A percentile compares a stretch with the other conserved stretches of the same genome.
phyloP scores from a whole-genome alignment of 35 echinoderm and acorn worm species.

The Apostichopus japonicus region DNA sequence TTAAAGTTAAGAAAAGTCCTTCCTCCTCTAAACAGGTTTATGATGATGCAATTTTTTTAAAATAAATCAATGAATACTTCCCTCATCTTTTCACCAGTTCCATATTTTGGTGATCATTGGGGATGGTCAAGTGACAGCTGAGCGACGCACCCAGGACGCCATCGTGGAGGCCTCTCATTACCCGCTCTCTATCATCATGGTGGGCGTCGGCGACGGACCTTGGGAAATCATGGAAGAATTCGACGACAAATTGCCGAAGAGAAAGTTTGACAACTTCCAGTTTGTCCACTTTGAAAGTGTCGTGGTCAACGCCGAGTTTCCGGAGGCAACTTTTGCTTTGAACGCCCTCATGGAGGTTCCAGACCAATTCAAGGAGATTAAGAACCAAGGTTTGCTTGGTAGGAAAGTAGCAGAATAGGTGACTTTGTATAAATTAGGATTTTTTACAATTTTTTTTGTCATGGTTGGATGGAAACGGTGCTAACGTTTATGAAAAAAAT shows the following conservation, averaged over 20 bases:
- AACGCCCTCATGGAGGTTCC: constrained; percentile 96
- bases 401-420: constrained; percentile 32
- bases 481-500: no score
- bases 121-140: constrained; percentile 91
- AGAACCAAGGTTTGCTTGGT: constrained; percentile 73
- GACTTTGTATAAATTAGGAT: no score
- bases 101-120: constrained; percentile 98
- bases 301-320: constrained; percentile 54
- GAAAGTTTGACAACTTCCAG: constrained; percentile 98
- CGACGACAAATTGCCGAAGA: constrained; percentile 76
- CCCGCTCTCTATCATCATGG: constrained; percentile 96
- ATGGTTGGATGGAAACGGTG: no score
- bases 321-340: constrained; percentile 85
- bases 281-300: constrained; percentile 90
- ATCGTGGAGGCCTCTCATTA: constrained; percentile 90
- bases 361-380: constrained; percentile 80
- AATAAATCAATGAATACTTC: not conserved
- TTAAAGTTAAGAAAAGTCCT: no score
- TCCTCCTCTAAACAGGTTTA: no score
- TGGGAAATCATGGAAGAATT: constrained; percentile 97
- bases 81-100: constrained; percentile 64
- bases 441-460: no score
- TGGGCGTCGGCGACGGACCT: constrained; percentile 97
- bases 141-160: constrained; percentile 78
- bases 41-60: no score